These are phyloP conservation scores for Timandra comae DNA, from an alignment of 2,888 invertebrate genomes.

Conservation along the genomic window DNA sequence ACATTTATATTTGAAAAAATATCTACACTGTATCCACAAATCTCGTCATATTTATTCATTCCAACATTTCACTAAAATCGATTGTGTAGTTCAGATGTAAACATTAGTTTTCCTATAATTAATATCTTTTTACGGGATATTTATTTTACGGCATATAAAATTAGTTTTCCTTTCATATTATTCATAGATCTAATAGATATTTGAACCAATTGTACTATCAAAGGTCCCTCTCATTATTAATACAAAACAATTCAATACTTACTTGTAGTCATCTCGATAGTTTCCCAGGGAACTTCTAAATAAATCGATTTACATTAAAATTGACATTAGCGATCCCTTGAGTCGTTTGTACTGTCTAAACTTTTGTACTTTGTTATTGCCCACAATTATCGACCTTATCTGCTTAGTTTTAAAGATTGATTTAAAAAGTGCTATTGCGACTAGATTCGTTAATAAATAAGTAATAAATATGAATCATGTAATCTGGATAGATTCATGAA, in stretches of 20 bases:
- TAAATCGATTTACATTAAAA: conserved; percentile 63
- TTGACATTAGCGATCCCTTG: conserved; percentile 58
- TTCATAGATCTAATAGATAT: too few relatives aligned
- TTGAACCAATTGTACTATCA: too few relatives aligned
- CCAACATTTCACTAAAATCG: too few relatives aligned
- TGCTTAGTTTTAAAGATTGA: conserved; percentile 49
- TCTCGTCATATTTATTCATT: too few relatives aligned
- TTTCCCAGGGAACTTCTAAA: conserved; percentile 54
- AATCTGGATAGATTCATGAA: conserved; percentile 62
- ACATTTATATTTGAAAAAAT: too few relatives aligned
- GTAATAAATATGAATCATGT: conserved; percentile 71
- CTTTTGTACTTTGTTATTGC: conserved; percentile 56
- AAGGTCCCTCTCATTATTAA: too few relatives aligned
- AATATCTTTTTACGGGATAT: too few relatives aligned
- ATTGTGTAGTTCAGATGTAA: too few relatives aligned
- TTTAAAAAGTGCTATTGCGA: conserved; percentile 71
- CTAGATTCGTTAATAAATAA: conserved; percentile 72
- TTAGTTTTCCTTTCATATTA: too few relatives aligned
- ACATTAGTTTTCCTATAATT: too few relatives aligned
- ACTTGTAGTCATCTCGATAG: conserved; percentile 65
- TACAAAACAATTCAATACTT: conserved; percentile 36
- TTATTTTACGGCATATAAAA: too few relatives aligned
- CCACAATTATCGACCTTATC: conserved; percentile 27
- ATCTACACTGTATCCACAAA: too few relatives aligned
- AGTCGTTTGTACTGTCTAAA: conserved; percentile 59